Percentiles rank a stretch among this genome's conserved stretches.
Conservation (phyloP, 1,140 invertebrate species). For the Pseudomyrmex gracilis region DNA sequence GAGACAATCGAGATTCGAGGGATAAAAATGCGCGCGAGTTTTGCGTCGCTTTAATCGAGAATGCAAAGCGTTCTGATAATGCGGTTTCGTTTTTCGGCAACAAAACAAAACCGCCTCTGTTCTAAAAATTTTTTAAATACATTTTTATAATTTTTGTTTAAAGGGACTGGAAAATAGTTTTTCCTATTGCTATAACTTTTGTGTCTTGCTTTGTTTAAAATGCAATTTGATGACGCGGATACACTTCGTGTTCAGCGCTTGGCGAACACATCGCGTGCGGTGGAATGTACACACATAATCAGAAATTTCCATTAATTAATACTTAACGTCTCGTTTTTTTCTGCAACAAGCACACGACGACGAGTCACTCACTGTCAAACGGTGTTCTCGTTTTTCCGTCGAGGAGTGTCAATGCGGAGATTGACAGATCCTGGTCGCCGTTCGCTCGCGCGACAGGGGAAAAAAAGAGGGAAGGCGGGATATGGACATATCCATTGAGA, state of each 20-base stretch:
- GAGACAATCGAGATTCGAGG: conserved; percentile 59
- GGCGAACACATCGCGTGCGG: not conserved
- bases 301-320: conserved; percentile 4
- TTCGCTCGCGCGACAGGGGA: not conserved
- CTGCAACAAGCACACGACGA: not conserved
- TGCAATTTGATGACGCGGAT: not conserved
- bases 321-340: conserved; percentile 22
- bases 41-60: not conserved
- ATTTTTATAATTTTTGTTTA: not conserved
- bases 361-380: not conserved
- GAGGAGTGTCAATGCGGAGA: not conserved
- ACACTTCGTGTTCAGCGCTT: not conserved
- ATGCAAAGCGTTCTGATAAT: not conserved
- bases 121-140: no score
- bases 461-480: not conserved
- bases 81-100: not conserved
- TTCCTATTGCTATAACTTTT: not conserved
- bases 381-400: conserved; percentile 3
- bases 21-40: not conserved
- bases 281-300: not conserved
- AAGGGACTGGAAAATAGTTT: not conserved
- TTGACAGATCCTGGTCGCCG: conserved; percentile 4
- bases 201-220: not conserved
- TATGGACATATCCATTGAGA: conserved; percentile 56
- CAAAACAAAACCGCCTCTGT: not conserved